These are phyloP conservation scores for Rachycentron canadum DNA, from an alignment of 2,797 vertebrate genomes.

Conservation along the genomic window DNA sequence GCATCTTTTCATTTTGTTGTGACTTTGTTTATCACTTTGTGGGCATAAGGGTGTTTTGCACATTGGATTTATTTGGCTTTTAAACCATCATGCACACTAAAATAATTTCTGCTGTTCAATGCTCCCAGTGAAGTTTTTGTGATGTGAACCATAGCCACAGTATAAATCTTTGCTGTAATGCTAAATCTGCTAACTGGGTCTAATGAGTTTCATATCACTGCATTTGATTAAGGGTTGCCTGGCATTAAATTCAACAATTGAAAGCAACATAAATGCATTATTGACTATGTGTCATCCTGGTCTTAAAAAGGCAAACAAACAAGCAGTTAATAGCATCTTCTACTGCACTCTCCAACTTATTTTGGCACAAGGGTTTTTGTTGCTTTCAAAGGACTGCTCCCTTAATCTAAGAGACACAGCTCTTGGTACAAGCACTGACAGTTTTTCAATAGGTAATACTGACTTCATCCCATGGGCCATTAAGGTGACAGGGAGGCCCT, in stretches of 20 bases:
- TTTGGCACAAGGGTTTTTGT: constrained; percentile 39
- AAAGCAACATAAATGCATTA: constrained; percentile 59
- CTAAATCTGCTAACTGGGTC: constrained; percentile 28
- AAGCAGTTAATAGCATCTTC: constrained; percentile 44
- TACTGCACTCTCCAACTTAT: constrained; percentile 33
- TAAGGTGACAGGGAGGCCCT: constrained; percentile 41
- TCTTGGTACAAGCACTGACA: constrained; percentile 54
- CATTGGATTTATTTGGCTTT: constrained; percentile 27
- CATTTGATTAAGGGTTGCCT: constrained; percentile 31
- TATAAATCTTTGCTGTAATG: constrained; percentile 28
- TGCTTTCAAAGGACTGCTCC: constrained; percentile 36
- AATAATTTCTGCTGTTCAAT: constrained; percentile 7
- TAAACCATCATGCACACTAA: constrained; percentile 19
- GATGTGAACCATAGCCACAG: constrained; percentile 15
- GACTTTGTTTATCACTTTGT: not conserved
- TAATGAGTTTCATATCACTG: constrained; percentile 36
- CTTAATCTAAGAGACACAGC: constrained; percentile 48
- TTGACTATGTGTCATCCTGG: constrained; percentile 55
- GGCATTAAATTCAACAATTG: constrained; percentile 34
- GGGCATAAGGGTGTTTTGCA: constrained; percentile 1
- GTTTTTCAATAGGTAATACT: constrained; percentile 60
- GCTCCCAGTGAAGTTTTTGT: constrained; percentile 9
- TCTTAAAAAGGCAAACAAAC: constrained; percentile 63
- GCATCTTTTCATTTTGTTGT: constrained; percentile 19
- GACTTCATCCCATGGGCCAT: constrained; percentile 44